Percentiles rank a stretch among this genome's conserved stretches.
These are phyloP conservation scores for Tychaedon coryphoeus DNA, from an alignment of 2,113 vertebrate species.

Conservation along the genomic window DNA sequence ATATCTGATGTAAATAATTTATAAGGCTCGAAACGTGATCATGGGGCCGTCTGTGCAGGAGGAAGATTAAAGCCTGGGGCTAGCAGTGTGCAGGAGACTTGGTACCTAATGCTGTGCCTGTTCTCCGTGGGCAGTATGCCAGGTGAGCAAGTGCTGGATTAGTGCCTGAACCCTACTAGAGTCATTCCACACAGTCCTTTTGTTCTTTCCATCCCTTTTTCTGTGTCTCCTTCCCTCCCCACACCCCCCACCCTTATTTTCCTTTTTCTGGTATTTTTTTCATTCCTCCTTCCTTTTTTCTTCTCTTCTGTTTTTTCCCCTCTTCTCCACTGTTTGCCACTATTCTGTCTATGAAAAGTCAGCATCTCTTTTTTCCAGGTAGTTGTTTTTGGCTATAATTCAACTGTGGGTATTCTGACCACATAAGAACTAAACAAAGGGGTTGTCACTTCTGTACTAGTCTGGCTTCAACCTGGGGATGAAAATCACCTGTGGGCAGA, in stretches of 20 bases:
- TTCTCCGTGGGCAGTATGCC: neutral
- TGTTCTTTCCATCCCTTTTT: neutral
- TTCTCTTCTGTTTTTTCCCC: fast-evolving
- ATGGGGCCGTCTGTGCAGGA: neutral
- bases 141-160: neutral
- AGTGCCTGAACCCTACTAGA: neutral
- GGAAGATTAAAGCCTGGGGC: neutral
- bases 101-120: neutral
- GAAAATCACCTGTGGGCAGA: neutral
- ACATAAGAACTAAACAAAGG: neutral
- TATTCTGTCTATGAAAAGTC: neutral
- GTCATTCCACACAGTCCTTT: neutral
- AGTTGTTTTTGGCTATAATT: neutral
- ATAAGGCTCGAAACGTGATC: constrained; percentile 36
- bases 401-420: neutral
- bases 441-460: neutral
- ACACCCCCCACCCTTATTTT: fast-evolving
- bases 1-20: constrained; percentile 52
- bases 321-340: neutral
- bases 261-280: neutral
- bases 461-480: neutral
- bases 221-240: fast-evolving
- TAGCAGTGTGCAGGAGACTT: neutral
- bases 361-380: neutral
- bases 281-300: neutral